Percentiles rank a stretch among this genome's conserved stretches.
These are phyloP conservation scores for Leucophenga montana DNA, from an alignment of 2,888 invertebrate genomes.

Conservation along the genomic window DNA sequence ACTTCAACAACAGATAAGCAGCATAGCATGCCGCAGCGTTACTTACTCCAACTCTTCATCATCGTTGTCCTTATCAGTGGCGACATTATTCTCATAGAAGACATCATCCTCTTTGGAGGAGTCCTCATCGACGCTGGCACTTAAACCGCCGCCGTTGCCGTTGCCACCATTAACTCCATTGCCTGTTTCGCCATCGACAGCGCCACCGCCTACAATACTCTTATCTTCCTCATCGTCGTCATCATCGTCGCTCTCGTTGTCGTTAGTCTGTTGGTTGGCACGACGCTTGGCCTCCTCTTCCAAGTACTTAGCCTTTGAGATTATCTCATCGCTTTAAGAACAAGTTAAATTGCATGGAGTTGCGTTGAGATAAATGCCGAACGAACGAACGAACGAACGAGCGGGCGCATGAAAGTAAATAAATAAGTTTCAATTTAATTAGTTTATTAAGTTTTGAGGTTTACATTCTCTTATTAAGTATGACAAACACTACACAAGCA, in stretches of 20 bases:
- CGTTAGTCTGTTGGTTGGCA: conserved; percentile 75
- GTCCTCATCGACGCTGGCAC: conserved; percentile 59
- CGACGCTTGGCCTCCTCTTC: conserved; percentile 75
- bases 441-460: conserved; percentile 53
- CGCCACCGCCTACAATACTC: conserved; percentile 71
- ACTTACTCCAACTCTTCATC: conserved; percentile 76
- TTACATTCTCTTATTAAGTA: conserved; percentile 30
- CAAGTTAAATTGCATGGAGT: background rate
- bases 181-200: conserved; percentile 43
- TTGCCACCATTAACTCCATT: conserved; percentile 71
- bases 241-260: conserved; percentile 46
- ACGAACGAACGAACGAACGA: too few species aligned
- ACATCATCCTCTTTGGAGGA: conserved; percentile 78
- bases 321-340: conserved; percentile 73
- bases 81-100: conserved; percentile 83
- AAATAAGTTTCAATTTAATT: conserved; percentile 58
- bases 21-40: conserved; percentile 18
- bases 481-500: conserved; percentile 13
- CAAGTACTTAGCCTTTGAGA: conserved; percentile 74
- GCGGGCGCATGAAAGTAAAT: background rate
- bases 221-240: conserved; percentile 75
- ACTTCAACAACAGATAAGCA: background rate
- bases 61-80: conserved; percentile 75
- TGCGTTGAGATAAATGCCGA: background rate
- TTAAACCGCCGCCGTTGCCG: conserved; percentile 59